Percentiles rank a stretch among this genome's conserved stretches.
These are phyloP conservation scores for Diplogasteroides magnus DNA, from an alignment of 1,140 invertebrate species.

Conservation along the genomic window DNA sequence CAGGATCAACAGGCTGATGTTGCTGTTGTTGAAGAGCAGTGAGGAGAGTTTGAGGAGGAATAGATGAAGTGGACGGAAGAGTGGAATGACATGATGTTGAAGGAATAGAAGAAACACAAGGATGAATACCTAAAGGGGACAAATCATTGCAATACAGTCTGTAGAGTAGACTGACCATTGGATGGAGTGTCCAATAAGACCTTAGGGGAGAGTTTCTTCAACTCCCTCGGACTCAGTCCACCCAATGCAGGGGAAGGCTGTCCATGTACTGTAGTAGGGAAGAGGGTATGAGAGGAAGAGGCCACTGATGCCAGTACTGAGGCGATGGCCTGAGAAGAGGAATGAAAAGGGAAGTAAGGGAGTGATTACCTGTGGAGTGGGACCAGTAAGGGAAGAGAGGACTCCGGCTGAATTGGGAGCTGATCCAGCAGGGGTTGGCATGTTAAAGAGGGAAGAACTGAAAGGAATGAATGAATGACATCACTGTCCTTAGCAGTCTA, in stretches of 20 bases:
- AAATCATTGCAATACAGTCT: background rate
- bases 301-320: background rate
- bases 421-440: conserved; percentile 16
- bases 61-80: background rate
- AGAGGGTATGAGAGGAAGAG: too few relatives aligned
- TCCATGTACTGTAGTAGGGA: too few relatives aligned
- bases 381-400: conserved; percentile 3
- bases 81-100: background rate
- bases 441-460: conserved; percentile 9
- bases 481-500: too few relatives aligned
- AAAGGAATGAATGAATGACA: too few relatives aligned
- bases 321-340: too few relatives aligned
- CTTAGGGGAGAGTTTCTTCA: background rate
- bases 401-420: conserved; percentile 27
- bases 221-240: too few relatives aligned
- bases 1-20: background rate
- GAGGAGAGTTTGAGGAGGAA: background rate
- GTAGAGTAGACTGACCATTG: background rate
- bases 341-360: too few relatives aligned
- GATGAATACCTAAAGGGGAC: background rate
- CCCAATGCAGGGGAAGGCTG: too few relatives aligned
- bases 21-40: background rate
- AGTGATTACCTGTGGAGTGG: background rate
- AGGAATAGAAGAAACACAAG: background rate
- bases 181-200: background rate